Percentiles rank a stretch among this genome's conserved stretches.
phyloP scores from a whole-genome alignment of 30 jellyfish, hydroid and myxozoan genomes.

The Haliclystus octoradiatus region DNA sequence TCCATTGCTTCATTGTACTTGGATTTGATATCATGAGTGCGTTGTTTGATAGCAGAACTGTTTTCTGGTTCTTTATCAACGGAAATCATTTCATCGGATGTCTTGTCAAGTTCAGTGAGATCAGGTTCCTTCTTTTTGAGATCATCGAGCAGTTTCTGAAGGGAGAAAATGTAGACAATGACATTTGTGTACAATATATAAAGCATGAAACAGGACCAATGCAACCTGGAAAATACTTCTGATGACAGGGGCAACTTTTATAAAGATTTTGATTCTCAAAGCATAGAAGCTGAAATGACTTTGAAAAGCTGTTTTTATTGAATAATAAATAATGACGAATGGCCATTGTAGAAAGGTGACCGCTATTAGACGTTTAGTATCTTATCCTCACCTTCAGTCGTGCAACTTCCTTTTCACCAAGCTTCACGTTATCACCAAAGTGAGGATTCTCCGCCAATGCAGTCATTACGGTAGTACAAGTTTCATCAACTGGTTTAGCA shows the following conservation, averaged over 20 bases:
- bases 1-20: slow-evolving; percentile 32
- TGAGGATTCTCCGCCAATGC: slow-evolving; percentile 33
- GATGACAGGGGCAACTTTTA: no score
- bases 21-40: slow-evolving; percentile 41
- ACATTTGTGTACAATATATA: no score
- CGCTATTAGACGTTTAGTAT: no score
- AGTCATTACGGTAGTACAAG: slow-evolving; percentile 30
- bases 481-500: slow-evolving; percentile 55
- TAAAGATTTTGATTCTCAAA: no score
- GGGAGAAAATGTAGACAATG: no score
- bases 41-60: slow-evolving; percentile 54
- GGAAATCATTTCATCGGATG: slow-evolving; percentile 50
- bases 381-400: slow-evolving; percentile 22
- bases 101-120: slow-evolving; percentile 32
- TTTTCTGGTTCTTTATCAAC: slow-evolving; percentile 83
- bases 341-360: no score
- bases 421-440: slow-evolving; percentile 50
- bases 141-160: slow-evolving; percentile 35
- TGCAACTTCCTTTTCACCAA: slow-evolving; percentile 46
- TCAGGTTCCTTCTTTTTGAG: slow-evolving; percentile 29
- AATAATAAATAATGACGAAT: no score
- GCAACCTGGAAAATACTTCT: no score
- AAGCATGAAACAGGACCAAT: no score
- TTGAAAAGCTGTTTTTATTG: no score
- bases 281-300: no score